phyloP scores from a whole-genome alignment of 2,797 vertebrate genomes.

The Miichthys miiuy region DNA sequence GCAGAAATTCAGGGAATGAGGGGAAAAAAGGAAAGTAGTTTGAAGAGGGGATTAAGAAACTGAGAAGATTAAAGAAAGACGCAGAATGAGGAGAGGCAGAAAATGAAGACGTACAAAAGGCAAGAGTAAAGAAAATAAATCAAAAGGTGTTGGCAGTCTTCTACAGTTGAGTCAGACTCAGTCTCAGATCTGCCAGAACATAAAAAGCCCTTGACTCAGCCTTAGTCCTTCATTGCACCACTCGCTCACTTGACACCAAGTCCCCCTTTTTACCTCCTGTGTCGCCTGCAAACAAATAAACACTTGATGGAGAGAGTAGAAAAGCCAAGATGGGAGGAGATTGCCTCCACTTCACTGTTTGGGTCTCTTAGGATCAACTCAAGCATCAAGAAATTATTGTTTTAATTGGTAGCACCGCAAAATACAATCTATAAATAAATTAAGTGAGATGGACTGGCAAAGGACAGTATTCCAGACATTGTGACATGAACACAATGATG shows the following conservation, averaged over 20 bases:
- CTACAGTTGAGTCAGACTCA: conserved; percentile 48
- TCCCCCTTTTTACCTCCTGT: conserved; percentile 66
- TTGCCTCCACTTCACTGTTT: conserved; percentile 35
- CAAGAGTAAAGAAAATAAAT: conserved; percentile 35
- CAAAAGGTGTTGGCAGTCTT: conserved; percentile 45
- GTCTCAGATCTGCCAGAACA: conserved; percentile 56
- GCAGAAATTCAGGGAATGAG: conserved; percentile 35
- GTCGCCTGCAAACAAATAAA: conserved; percentile 74
- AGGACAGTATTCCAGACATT: neutral
- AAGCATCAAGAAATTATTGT: conserved; percentile 10
- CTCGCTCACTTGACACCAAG: conserved; percentile 65
- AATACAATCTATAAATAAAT: conserved; percentile 1
- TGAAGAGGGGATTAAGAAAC: conserved; percentile 18
- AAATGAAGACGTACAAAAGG: conserved; percentile 30
- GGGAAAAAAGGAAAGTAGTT: neutral
- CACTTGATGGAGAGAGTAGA: conserved; percentile 65
- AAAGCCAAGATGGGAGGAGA: conserved; percentile 44
- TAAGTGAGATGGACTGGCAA: neutral
- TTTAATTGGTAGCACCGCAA: conserved; percentile 1
- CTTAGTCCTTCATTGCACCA: conserved; percentile 46
- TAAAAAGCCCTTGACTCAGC: conserved; percentile 63
- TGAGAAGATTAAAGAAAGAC: conserved; percentile 30
- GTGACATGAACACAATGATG: neutral
- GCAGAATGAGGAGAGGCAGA: conserved; percentile 29
- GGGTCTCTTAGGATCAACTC: conserved; percentile 33